phyloP scores from a whole-genome alignment of 2,797 vertebrate genomes.

The Thaleichthys pacificus region DNA sequence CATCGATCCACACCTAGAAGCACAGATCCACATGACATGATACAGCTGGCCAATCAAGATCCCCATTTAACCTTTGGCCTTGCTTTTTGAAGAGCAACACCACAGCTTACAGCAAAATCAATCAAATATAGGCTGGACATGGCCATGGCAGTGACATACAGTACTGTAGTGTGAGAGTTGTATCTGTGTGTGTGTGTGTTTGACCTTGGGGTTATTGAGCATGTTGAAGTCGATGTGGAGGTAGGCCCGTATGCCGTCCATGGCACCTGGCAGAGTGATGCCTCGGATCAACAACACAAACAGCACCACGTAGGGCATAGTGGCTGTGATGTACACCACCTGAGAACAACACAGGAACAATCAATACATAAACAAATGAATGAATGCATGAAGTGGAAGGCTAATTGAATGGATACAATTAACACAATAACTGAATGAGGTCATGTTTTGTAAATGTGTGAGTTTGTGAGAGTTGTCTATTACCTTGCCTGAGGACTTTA shows the following conservation, averaged over 20 bases:
- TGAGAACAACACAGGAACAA: constrained; percentile 51
- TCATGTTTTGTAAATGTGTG: too few species aligned
- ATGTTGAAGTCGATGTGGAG: constrained; percentile 90
- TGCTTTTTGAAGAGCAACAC: neutral
- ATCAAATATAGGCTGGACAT: neutral
- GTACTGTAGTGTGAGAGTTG: neutral
- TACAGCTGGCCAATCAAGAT: neutral
- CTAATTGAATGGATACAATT: too few species aligned
- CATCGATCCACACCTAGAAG: constrained; percentile 96
- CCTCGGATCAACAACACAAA: constrained; percentile 93
- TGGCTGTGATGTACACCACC: constrained; percentile 99
- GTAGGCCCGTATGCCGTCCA: constrained; percentile 90
- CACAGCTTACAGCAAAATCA: neutral
- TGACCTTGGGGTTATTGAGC: constrained; percentile 90
- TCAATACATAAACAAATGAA: neutral
- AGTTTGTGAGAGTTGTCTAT: neutral
- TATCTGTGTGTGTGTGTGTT: constrained; percentile 29
- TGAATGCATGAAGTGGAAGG: neutral
- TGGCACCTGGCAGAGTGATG: constrained; percentile 90
- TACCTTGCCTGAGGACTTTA: constrained; percentile 99
- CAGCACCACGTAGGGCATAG: constrained; percentile 94
- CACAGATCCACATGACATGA: neutral
- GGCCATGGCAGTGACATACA: neutral
- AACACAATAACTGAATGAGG: too few species aligned
- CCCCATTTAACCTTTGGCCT: neutral